Evolutionary conservation across 2,113 vertebrate species (phyloP).

Genomic region (Microcebus murinus): DNA sequence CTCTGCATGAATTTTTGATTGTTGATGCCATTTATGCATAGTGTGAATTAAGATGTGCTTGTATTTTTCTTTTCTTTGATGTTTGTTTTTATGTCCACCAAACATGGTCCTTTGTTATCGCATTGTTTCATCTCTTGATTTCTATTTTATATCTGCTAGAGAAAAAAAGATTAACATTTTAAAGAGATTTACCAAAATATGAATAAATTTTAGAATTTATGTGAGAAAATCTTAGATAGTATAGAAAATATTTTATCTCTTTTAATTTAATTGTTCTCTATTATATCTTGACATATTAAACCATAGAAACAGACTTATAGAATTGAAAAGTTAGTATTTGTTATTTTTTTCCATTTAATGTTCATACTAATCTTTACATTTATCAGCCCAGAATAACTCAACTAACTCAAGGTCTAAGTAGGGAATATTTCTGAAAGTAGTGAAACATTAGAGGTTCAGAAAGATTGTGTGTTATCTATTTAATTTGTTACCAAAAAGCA

Average conservation of each 20-base stretch:
- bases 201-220: slow-evolving; percentile 37
- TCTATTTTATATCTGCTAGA: slow-evolving; percentile 50
- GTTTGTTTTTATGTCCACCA: slow-evolving; percentile 54
- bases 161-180: slow-evolving; percentile 51
- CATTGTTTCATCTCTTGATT: slow-evolving; percentile 63
- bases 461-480: slow-evolving; percentile 50
- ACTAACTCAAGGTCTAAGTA: neutral
- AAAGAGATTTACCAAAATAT: slow-evolving; percentile 44
- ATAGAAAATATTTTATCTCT: neutral
- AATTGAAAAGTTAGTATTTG: neutral
- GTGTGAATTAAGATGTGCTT: slow-evolving; percentile 44
- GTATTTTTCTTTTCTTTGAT: slow-evolving; percentile 58
- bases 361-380: slow-evolving; percentile 47
- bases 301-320: neutral
- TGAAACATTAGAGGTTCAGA: neutral
- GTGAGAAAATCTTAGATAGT: slow-evolving; percentile 10
- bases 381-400: slow-evolving; percentile 50
- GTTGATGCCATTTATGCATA: slow-evolving; percentile 61
- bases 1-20: slow-evolving; percentile 52
- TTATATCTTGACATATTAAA: neutral
- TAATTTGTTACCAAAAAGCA: slow-evolving; percentile 60
- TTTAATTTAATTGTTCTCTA: neutral
- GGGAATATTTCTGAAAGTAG: slow-evolving; percentile 21
- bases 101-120: slow-evolving; percentile 42
- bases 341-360: neutral